A percentile compares a stretch with the other conserved stretches of the same genome.
phyloP scores from a whole-genome alignment of 2,113 vertebrate genomes.

The Eurystomus gularis region DNA sequence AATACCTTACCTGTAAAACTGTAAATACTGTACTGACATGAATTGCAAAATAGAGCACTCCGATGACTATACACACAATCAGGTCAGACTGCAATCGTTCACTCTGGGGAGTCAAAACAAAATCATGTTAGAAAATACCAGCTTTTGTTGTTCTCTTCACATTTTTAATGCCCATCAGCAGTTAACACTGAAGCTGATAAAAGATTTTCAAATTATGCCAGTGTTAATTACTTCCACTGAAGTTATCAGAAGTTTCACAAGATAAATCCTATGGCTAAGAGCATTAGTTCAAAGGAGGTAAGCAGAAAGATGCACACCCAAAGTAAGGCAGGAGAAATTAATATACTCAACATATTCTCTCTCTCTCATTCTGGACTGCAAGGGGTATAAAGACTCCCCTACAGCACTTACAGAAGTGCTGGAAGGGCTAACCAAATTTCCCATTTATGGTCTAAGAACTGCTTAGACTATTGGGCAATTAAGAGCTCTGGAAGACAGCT shows the following conservation, averaged over 20 bases:
- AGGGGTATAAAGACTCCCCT: rapidly evolving
- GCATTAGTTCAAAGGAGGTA: not conserved
- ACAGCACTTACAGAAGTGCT: not conserved
- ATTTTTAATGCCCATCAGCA: not conserved
- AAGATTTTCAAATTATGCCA: not conserved
- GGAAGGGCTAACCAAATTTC: not conserved
- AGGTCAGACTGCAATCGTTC: slow-evolving; percentile 95
- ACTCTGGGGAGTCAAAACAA: slow-evolving; percentile 76
- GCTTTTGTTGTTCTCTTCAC: not conserved
- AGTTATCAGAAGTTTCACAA: not conserved
- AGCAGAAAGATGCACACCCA: not conserved
- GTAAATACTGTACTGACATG: slow-evolving; percentile 98
- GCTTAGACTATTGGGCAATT: not conserved
- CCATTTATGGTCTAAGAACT: not conserved
- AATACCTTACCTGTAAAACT: slow-evolving; percentile 87
- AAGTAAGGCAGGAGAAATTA: not conserved
- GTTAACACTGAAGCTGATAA: not conserved
- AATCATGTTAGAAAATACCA: not conserved
- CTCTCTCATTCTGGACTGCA: not conserved
- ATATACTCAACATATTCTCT: not conserved
- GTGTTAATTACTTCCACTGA: not conserved
- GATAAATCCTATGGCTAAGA: not conserved
- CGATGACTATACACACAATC: slow-evolving; percentile 92
- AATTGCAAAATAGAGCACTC: slow-evolving; percentile 96
- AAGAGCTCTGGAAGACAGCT: not conserved